Evolutionary conservation across 1,140 invertebrate genomes (phyloP).

Genomic region (Homalodisca vitripennis): DNA sequence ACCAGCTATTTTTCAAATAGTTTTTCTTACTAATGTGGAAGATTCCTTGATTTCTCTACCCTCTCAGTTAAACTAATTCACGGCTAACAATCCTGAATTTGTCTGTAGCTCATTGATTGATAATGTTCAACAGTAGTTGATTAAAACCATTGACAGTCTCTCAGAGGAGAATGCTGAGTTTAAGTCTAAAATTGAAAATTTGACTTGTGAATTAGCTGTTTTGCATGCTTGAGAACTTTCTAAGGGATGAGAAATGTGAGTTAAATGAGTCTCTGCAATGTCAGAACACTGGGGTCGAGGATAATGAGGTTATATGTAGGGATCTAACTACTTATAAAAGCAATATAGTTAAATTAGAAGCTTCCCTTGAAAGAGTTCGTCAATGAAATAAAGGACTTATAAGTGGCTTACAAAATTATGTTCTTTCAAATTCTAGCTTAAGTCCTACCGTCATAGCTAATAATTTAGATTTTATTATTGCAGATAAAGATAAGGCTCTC

Average conservation of each 20-base stretch:
- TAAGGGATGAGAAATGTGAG: not conserved
- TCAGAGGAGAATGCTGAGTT: not conserved
- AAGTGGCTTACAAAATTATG: not conserved
- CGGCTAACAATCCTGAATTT: not conserved
- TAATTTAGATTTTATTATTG: not conserved
- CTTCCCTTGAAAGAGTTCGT: not conserved
- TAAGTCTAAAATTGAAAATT: not conserved
- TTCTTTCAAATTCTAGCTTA: not conserved
- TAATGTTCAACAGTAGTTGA: not conserved
- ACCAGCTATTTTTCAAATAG: not conserved
- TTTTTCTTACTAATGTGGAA: not conserved
- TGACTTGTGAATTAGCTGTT: not conserved
- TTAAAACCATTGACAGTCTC: not conserved
- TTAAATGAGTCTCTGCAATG: not conserved
- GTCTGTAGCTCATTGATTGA: not conserved
- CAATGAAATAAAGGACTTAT: not conserved
- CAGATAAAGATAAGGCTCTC: not conserved
- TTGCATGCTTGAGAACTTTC: not conserved
- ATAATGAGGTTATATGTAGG: not conserved
- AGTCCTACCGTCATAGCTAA: not conserved
- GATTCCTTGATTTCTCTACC: not conserved
- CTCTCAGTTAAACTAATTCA: not conserved
- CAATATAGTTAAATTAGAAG: not conserved
- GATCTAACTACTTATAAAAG: not conserved
- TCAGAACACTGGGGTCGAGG: not conserved